Evolutionary conservation across 2,113 vertebrate genomes (phyloP).

Genomic region (Ginglymostoma cirratum): DNA sequence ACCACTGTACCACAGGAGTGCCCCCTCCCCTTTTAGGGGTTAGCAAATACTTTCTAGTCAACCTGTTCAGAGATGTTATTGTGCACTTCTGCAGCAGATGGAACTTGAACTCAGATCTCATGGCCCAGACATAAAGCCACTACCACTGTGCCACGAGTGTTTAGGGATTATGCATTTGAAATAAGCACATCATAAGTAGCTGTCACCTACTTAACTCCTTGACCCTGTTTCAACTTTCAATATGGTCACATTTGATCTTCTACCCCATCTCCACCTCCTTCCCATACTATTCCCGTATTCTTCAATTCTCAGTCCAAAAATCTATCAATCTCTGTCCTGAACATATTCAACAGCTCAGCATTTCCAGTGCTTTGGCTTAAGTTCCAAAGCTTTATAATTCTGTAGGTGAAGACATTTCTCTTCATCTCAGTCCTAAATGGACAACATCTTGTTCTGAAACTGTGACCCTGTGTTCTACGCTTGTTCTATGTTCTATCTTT

Average conservation of each 20-base stretch:
- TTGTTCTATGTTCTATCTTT: no score
- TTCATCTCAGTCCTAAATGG: neutral
- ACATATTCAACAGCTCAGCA: no score
- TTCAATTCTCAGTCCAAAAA: neutral
- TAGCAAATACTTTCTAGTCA: no score
- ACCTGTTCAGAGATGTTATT: no score
- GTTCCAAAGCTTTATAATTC: neutral
- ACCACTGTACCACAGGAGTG: no score
- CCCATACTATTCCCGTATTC: neutral
- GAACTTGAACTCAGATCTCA: no score
- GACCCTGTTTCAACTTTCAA: neutral
- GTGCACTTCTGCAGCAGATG: no score
- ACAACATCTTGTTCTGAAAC: neutral
- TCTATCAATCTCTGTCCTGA: no score
- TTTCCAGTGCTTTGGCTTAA: no score
- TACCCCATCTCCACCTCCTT: neutral
- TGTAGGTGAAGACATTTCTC: neutral
- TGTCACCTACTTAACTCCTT: neutral
- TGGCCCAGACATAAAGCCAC: no score
- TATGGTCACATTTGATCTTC: neutral
- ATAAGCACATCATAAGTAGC: neutral
- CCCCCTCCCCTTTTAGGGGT: no score
- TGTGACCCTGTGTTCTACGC: neutral
- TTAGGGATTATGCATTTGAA: neutral
- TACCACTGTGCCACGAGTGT: no score